A percentile compares a stretch with the other conserved stretches of the same genome.
Evolutionary conservation across 92 coral and sea anemone species (phyloP).

Genomic region (Galaxea fascicularis): DNA sequence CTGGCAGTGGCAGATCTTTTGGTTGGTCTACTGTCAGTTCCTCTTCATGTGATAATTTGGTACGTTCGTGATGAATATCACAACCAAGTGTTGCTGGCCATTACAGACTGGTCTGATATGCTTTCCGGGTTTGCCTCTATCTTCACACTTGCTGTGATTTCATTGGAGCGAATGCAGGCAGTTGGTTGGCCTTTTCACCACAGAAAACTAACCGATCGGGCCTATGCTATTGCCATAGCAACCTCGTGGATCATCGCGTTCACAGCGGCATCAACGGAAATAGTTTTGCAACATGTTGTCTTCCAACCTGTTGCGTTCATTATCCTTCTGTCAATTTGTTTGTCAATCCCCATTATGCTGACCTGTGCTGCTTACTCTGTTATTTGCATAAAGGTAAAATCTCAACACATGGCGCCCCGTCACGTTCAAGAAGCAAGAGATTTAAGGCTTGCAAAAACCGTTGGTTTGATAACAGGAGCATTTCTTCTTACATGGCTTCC

Average conservation of each 20-base stretch:
- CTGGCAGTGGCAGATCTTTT: slow-evolving; percentile 57
- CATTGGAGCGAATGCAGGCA: slow-evolving; percentile 10
- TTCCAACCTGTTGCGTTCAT: too few relatives aligned
- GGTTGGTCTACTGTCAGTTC: slow-evolving; percentile 47
- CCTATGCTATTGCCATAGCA: not conserved
- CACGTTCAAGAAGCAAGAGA: not conserved
- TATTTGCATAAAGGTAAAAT: not conserved
- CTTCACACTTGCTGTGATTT: not conserved
- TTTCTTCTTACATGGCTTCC: slow-evolving; percentile 40
- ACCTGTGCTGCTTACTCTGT: not conserved
- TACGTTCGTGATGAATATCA: not conserved
- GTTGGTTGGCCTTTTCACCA: slow-evolving; percentile 11
- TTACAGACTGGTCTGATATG: not conserved
- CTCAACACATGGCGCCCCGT: not conserved
- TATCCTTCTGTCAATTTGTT: not conserved
- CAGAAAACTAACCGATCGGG: not conserved
- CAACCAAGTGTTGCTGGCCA: not conserved
- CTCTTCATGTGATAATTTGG: slow-evolving; percentile 1
- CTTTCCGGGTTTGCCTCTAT: not conserved
- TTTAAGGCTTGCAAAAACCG: slow-evolving; percentile 12
- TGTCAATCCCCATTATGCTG: not conserved
- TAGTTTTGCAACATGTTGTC: not conserved
- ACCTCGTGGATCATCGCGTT: not conserved
- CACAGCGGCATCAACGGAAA: not conserved
- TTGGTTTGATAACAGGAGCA: slow-evolving; percentile 16